Base-by-base conservation (phyloP, 2,888 invertebrate species). In the Aporophyla nigra region DNA sequence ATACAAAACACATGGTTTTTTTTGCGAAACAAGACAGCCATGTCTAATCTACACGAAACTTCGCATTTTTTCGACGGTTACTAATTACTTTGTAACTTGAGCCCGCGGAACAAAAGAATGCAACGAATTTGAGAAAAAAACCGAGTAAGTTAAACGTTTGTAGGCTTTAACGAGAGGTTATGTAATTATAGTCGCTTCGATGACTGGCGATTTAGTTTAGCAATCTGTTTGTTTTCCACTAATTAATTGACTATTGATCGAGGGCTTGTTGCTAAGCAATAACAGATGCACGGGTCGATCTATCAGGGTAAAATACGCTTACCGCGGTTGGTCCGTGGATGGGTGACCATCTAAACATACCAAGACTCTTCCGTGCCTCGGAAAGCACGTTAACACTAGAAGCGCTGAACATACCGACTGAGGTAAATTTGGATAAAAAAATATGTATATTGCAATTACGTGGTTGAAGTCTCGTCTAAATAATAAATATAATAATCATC, bases 11-110 rank as follows among this genome's bases (percentile, higher is more conserved):
- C 67, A 84, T 79, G 80, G 71, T 74, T 66, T 49, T 78, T 82
- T 82, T 74, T 79, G 82, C 84, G 68, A 82, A 83, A 85, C 71
- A 71, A 75, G 80, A 79, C 83, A 80, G 68, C 66, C 83, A 74
- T 73, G 49, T 67, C 80, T 69, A 82, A 85, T 83, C 72, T 62
- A 69, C 82, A 80, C 78, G 80, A 80, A 85, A 59, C 73, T 83
- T 79, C 71, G 68, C 46, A 71, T 80, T 83, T 83, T 72, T 86
- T 81, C 56, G 72, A 67, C 81, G 78, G 75, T 76, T 68, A 86
- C 79, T 84, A 86, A 87, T 87, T 86, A 77, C 72, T 83, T 86
- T 71, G 84, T 79, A 63, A 70, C 65, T 73, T 63, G 27, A 40
- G 74, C 49, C 65, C 49, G 74, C 24, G 43, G 6, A 72, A 69